Evolutionary conservation across 64 coral and sea anemone genomes (phyloP).

Genomic region (Astreopora myriophthalma): DNA sequence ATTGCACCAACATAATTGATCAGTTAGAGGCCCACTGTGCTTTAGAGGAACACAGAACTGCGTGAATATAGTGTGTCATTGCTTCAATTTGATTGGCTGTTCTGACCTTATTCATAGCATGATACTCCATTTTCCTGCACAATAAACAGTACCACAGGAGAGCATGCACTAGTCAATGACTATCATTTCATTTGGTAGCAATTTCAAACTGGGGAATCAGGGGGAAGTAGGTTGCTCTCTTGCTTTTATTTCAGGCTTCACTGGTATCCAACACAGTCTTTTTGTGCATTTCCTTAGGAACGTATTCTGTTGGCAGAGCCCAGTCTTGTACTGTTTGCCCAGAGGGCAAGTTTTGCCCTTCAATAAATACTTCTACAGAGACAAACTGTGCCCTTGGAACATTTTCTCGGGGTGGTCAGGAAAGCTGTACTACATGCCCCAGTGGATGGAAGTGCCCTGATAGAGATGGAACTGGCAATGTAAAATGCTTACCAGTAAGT

Average conservation of each 20-base stretch:
- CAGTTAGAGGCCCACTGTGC: too few relatives aligned
- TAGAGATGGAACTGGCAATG: constrained; percentile 89
- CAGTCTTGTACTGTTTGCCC: constrained; percentile 91
- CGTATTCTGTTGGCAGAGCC: constrained; percentile 67
- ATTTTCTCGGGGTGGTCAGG: constrained; percentile 74
- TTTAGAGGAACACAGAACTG: too few relatives aligned
- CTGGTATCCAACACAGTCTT: background rate
- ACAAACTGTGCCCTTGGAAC: constrained; percentile 65
- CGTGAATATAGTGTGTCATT: too few relatives aligned
- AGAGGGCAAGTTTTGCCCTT: constrained; percentile 84
- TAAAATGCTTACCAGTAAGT: constrained; percentile 85
- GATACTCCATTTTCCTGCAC: too few relatives aligned
- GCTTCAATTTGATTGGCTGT: too few relatives aligned
- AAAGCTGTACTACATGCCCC: constrained; percentile 72
- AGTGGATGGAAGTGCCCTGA: constrained; percentile 83
- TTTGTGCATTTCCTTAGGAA: constrained; percentile 61
- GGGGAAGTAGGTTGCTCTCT: too few relatives aligned
- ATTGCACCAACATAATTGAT: too few relatives aligned
- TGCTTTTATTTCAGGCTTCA: background rate
- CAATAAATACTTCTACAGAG: background rate
- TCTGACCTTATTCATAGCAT: too few relatives aligned
- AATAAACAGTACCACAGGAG: too few relatives aligned
- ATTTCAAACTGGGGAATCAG: too few relatives aligned
- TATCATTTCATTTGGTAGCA: too few relatives aligned
- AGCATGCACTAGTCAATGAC: too few relatives aligned